These are phyloP conservation scores for Chrysodeixis includens DNA, from an alignment of 2,888 invertebrate genomes.

Conservation along the genomic window DNA sequence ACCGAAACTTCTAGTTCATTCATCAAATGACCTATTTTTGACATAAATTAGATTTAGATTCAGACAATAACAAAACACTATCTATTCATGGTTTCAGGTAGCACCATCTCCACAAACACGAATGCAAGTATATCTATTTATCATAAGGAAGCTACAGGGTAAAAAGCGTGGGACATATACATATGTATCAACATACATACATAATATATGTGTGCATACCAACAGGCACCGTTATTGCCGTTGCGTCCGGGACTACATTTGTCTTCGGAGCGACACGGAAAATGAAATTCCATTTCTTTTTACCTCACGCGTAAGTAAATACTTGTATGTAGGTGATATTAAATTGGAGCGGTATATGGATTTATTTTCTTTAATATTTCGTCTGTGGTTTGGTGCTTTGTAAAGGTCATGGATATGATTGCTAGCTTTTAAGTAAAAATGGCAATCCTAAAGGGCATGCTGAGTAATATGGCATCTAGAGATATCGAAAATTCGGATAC, in stretches of 20 bases:
- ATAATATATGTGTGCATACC: conserved; percentile 13
- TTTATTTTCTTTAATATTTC: conserved; percentile 4
- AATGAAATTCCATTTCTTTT: conserved; percentile 45
- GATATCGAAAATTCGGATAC: no score
- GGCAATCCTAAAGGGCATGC: no score
- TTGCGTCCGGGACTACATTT: conserved; percentile 30
- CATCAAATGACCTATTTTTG: no score
- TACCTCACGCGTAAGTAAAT: conserved; percentile 30
- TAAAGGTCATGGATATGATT: not conserved
- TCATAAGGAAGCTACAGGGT: conserved; percentile 3
- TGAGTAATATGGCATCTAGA: no score
- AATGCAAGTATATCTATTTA: not conserved
- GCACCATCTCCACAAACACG: not conserved
- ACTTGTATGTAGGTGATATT: conserved; percentile 22
- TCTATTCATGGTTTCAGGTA: not conserved
- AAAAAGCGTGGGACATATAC: conserved; percentile 5
- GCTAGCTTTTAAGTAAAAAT: no score
- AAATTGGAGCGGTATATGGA: conserved; percentile 1
- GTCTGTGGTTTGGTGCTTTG: not conserved
- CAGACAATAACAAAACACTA: not conserved
- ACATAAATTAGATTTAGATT: no score
- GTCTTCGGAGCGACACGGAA: conserved; percentile 31
- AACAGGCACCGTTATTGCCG: conserved; percentile 30
- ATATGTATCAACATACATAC: conserved; percentile 7
- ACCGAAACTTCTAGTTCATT: no score